Conservation (phyloP, 2,797 vertebrate species). For the Alfaro cultratus region DNA sequence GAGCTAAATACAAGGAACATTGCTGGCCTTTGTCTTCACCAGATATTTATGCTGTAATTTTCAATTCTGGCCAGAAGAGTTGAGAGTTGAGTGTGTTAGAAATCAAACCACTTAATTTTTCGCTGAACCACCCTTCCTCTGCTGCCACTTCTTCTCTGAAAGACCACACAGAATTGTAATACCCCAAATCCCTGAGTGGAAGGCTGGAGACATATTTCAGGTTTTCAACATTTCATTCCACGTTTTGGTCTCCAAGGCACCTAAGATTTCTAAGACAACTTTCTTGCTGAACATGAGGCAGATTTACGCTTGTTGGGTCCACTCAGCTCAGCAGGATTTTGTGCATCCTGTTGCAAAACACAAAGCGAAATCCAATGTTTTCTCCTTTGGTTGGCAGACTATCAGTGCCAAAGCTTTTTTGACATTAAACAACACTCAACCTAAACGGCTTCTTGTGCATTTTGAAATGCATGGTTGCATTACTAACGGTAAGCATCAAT, state of each 20-base stretch:
- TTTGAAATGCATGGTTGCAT: neutral
- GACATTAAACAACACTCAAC: no score
- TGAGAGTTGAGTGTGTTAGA: conserved; percentile 21
- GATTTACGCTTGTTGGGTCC: conserved; percentile 23
- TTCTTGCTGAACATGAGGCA: conserved; percentile 35
- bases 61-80: conserved; percentile 25
- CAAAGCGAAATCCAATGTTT: neutral
- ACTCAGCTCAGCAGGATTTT: conserved; percentile 2
- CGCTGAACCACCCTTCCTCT: conserved; percentile 54
- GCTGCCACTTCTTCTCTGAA: conserved; percentile 54
- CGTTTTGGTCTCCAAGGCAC: conserved; percentile 37
- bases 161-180: conserved; percentile 68
- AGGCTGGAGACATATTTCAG: conserved; percentile 48
- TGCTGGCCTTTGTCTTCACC: conserved; percentile 37
- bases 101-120: conserved; percentile 47
- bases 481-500: neutral
- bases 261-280: conserved; percentile 32
- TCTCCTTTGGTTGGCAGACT: neutral
- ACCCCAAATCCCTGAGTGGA: conserved; percentile 43
- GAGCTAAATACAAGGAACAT: conserved; percentile 34
- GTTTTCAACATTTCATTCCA: conserved; percentile 55
- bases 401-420: conserved; percentile 1
- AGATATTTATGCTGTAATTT: conserved; percentile 29
- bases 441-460: neutral
- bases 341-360: conserved; percentile 2